Conservation (phyloP, 1,140 invertebrate genomes). For the Chironomus striatipennis region DNA sequence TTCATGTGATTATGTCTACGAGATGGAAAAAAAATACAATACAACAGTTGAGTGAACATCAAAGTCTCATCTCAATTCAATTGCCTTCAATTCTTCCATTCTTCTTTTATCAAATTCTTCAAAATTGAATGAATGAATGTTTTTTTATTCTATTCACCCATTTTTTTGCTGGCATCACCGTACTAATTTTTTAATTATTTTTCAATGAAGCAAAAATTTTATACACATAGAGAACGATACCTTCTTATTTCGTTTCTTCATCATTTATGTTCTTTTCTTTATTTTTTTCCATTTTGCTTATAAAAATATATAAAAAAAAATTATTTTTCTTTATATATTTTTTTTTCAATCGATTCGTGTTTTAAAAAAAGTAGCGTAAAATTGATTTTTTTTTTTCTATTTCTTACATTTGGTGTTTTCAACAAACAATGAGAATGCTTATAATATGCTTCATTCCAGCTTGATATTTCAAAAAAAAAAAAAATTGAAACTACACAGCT, state of each 20-base stretch:
- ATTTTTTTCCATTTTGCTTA: background rate
- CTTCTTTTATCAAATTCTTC: background rate
- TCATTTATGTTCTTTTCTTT: background rate
- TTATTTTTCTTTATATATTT: background rate
- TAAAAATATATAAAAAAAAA: background rate
- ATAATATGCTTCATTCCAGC: background rate
- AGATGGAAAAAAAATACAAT: no score
- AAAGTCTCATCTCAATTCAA: background rate
- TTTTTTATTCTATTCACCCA: background rate
- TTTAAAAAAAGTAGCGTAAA: constrained; percentile 20
- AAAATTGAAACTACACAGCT: no score
- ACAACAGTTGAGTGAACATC: background rate
- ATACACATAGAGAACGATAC: background rate
- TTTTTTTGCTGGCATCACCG: background rate
- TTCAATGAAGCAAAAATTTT: constrained; percentile 3
- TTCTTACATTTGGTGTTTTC: constrained; percentile 4
- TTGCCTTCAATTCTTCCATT: background rate
- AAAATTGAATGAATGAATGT: background rate
- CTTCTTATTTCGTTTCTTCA: background rate
- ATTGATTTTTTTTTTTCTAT: constrained; percentile 9
- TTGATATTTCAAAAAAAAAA: background rate
- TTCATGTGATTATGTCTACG: background rate
- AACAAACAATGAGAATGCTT: constrained; percentile 1
- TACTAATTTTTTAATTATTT: constrained; percentile 20
- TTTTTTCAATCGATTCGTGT: background rate